Evolutionary conservation across 2,113 vertebrate species (phyloP).

Genomic region (Microcebus jonahi): DNA sequence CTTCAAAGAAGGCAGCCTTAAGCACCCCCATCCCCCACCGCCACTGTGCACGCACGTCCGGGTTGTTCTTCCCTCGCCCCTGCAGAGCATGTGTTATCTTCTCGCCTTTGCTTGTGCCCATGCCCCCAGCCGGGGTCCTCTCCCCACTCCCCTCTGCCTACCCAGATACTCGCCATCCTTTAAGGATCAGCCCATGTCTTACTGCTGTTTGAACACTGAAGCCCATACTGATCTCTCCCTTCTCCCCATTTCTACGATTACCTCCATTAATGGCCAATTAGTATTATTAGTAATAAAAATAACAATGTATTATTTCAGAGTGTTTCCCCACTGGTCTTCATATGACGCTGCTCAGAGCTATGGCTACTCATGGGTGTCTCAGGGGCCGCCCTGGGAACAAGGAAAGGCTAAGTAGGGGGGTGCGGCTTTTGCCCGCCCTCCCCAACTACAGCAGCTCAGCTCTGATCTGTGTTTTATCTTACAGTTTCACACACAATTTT

Average conservation of each 20-base stretch:
- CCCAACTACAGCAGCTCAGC: background rate
- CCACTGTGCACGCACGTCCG: background rate
- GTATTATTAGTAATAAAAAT: background rate
- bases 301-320: background rate
- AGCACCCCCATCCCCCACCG: fast-evolving
- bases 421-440: fast-evolving
- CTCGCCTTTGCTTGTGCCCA: background rate
- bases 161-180: background rate
- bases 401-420: background rate
- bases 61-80: fast-evolving
- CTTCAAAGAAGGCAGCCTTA: background rate
- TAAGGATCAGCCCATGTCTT: fast-evolving
- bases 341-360: background rate
- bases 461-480: background rate
- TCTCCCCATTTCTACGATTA: background rate
- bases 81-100: background rate
- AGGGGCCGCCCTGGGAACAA: background rate
- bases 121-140: fast-evolving
- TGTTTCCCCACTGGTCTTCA: background rate
- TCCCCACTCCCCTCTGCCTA: background rate
- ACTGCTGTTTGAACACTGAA: background rate
- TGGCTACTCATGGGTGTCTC: background rate
- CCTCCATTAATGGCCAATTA: background rate
- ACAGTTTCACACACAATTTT: background rate
- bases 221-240: background rate